Conservation (phyloP, 2,113 vertebrate genomes). For the Paradoxurus hermaphroditus region DNA sequence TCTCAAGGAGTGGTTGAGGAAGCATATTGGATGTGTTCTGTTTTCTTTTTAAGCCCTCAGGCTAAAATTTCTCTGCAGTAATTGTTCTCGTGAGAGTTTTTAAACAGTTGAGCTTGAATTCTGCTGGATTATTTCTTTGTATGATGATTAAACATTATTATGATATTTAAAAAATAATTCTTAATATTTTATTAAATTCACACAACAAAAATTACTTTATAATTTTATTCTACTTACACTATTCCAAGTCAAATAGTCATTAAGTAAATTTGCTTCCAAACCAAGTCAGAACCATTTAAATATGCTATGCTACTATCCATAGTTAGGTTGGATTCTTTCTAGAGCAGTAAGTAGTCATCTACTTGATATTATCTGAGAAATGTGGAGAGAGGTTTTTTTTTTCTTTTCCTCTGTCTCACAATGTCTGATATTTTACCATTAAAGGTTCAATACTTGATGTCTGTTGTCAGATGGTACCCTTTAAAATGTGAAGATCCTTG, state of each 20-base stretch:
- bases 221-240: background rate
- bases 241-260: background rate
- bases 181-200: background rate
- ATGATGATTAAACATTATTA: background rate
- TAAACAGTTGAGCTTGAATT: background rate
- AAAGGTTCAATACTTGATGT: background rate
- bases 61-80: conserved; percentile 14
- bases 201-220: background rate
- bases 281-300: background rate
- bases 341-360: background rate
- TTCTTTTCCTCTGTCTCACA: background rate
- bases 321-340: background rate
- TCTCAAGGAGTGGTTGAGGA: background rate
- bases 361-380: background rate
- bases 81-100: background rate
- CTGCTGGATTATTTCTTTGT: background rate
- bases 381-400: background rate
- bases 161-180: background rate
- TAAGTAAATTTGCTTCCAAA: background rate
- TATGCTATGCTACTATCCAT: background rate
- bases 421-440: background rate
- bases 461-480: background rate
- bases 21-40: background rate
- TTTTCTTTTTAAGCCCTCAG: background rate
- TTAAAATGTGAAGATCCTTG: background rate